Base-by-base conservation (phyloP, 2,888 invertebrate species). In the Proisotoma minuta region DNA sequence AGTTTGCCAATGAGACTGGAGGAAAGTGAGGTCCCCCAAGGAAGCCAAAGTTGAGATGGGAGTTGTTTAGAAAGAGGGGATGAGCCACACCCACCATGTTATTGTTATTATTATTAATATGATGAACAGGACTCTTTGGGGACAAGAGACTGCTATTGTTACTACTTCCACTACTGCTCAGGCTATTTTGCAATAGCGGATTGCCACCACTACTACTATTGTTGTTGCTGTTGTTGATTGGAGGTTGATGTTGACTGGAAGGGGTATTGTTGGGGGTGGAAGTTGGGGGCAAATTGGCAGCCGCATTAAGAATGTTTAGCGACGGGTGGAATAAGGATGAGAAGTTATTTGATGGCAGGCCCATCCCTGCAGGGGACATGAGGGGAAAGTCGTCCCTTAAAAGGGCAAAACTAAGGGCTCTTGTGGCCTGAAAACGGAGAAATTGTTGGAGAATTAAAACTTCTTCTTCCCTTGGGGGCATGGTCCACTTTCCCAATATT, bases 371-470 rank as follows among this genome's bases (percentile, higher is more conserved):
- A 20, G 53, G 53, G 34, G 53, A 54, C 53, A 57, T 59, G 52
- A 66, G 62, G 20, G 73, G 73, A 57, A 73, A 73, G 61, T 73
- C 73, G 58, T 73, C 73, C 28, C 71, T 60, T 56, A 71, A 61
- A 27, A 73, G 66, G 49, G 69, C 63, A 62, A 71, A 73, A 54
- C 65, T 87, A 75, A 88, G 85, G 73, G 89, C 87, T 78, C 91
- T 85, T 66, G 92, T 93, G 82, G 91, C 91, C 76, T 89, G 89
- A 76, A 92, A 89, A 75, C 91, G 85, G 75, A 93, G 85, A 78
- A 94, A 93, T 81, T 94, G 92, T 78, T 92, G 91, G 73, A 94
- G 83, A 74, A 93, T 91, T 80, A 92, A 83, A 77, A 88, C 89
- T 82, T 94, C 92, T 80, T 94, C 93, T 78, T 92, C 89, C 76